Percentiles rank a stretch among this genome's conserved stretches.
Conservation (phyloP, 2,113 vertebrate genomes). For the Hucho hucho region DNA sequence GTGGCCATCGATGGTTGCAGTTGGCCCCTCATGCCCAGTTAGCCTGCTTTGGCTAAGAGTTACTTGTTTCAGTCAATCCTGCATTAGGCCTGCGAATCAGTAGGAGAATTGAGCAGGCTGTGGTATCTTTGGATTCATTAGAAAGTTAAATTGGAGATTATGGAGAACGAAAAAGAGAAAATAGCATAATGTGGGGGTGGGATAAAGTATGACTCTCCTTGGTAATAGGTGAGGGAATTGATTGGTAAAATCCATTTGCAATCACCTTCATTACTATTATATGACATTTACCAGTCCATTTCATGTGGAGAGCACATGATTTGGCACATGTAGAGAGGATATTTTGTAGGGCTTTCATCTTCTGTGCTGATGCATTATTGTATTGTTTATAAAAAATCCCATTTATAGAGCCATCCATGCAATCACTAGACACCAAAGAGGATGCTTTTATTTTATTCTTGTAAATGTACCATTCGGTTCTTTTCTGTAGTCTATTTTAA, state of each 20-base stretch:
- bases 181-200: constrained; percentile 9
- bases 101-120: constrained; percentile 1
- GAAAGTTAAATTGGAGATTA: constrained; percentile 24
- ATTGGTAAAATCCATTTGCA: constrained; percentile 47
- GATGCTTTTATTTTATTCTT: no score
- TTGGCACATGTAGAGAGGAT: not conserved
- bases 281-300: constrained; percentile 42
- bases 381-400: not conserved
- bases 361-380: not conserved
- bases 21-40: not conserved
- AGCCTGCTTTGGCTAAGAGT: not conserved
- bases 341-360: not conserved
- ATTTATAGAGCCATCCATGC: no score
- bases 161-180: constrained; percentile 13
- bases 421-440: no score
- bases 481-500: no score
- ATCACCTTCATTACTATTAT: constrained; percentile 46
- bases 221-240: constrained; percentile 38
- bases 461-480: no score
- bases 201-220: constrained; percentile 20
- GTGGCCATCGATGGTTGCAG: no score
- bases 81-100: constrained; percentile 21
- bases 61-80: constrained; percentile 18
- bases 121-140: constrained; percentile 19
- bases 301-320: not conserved